These are phyloP conservation scores for Chrysemys picta DNA, from an alignment of 2,113 vertebrate species.

Conservation along the genomic window DNA sequence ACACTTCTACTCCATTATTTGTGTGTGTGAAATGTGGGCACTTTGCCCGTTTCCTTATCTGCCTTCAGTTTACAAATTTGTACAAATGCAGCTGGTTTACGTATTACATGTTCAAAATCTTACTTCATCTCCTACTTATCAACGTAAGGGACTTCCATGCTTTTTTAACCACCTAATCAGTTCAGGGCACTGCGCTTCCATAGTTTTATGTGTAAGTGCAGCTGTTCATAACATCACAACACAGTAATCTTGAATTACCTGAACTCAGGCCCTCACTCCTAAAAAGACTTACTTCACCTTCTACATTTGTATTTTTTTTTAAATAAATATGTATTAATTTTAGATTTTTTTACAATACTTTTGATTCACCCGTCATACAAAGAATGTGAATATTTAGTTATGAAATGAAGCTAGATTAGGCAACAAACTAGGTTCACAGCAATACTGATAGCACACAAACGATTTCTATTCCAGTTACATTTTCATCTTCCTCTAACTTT, in stretches of 20 bases:
- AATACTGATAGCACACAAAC: neutral
- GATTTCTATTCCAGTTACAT: neutral
- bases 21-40: neutral
- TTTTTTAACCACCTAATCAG: neutral
- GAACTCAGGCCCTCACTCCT: neutral
- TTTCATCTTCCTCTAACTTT: neutral
- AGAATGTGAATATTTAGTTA: neutral
- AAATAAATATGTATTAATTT: neutral
- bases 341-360: neutral
- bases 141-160: neutral
- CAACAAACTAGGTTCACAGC: neutral
- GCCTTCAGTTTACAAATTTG: neutral
- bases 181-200: neutral
- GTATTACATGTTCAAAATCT: neutral
- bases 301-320: neutral
- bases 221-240: neutral
- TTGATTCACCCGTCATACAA: neutral
- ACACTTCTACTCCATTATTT: conserved; percentile 44
- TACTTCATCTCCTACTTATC: neutral
- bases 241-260: neutral
- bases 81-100: neutral
- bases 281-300: neutral
- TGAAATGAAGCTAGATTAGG: neutral
- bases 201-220: neutral
- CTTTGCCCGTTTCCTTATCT: neutral